Evolutionary conservation across 2,113 vertebrate genomes (phyloP), one percentile per base, ranked within the genome.

Genomic region (Poeciliopsis occidentalis): DNA sequence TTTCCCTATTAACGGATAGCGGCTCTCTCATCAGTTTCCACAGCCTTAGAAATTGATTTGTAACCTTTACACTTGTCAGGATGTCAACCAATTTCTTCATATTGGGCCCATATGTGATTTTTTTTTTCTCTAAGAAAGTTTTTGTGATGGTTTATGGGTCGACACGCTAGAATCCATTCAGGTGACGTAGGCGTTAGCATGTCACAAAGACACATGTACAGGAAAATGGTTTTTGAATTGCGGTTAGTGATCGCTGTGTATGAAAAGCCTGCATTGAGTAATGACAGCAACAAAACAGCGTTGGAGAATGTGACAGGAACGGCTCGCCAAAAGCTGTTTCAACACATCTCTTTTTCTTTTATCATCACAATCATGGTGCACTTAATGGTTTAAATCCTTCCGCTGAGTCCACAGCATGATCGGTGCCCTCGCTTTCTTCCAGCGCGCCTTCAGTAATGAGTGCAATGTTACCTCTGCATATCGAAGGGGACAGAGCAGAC

Each of bases 331-430:
- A 41, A 41, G 39, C 34, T 11, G 8, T 8, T 24, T 22, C 80
- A 27, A 32, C 0, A 6, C 75, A 80, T 70, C 72, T 39, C 71
- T 76, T 70, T 68, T 39, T 74, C 84, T 71, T 37, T 37, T 37
- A 0, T 12, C 22, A 69, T 70, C 51, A 37, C 41, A 37, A 74
- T 73, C 75, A 32, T 76, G 41, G 32, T 62, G 15, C 11, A 68
- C 30, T 54, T 47, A 67, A 67, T 4, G 4, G 22, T 3, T 5
- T 30, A 19, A 57, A 24, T 34, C 54, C 6, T 27, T 26, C 24
- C 1, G 4, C 51, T 37, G 60, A 37, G 51, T 66, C 39, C 31
- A 39, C 44, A 41, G 32, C 17, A 15, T 12, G 67, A 78, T 65
- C 71, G 24, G 19, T 4, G 5, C 64, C 76, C 57, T 67, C 10